Evolutionary conservation across 2,113 vertebrate species (phyloP).

Genomic region (Typhlomys cinereus): DNA sequence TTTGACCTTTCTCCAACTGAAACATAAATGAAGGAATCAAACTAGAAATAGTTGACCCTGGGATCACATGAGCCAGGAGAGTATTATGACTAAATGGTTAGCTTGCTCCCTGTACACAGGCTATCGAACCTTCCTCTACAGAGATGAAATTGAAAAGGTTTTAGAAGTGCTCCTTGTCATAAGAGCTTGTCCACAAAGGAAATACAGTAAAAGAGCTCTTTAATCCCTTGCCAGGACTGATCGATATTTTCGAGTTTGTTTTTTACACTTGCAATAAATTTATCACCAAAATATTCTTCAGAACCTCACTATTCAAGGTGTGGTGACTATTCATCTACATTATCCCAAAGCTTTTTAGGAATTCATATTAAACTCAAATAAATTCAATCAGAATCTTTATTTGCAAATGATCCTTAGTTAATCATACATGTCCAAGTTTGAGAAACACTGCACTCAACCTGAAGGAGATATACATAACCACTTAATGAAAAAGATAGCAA

Average conservation of each 20-base stretch:
- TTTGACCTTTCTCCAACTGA: constrained; percentile 2
- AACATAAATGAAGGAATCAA: constrained; percentile 13
- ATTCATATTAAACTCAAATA: not conserved
- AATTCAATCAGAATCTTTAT: not conserved
- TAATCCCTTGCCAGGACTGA: not conserved
- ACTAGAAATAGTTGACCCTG: constrained; percentile 43
- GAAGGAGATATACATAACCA: not conserved
- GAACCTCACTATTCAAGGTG: not conserved
- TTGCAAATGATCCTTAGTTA: not conserved
- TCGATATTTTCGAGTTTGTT: not conserved
- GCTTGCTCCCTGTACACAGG: constrained; percentile 15
- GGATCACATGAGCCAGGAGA: not conserved
- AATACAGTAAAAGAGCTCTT: not conserved
- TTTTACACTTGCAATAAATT: not conserved
- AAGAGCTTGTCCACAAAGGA: not conserved
- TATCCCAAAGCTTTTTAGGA: not conserved
- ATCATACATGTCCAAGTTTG: not conserved
- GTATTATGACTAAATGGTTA: constrained; percentile 13
- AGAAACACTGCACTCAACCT: not conserved
- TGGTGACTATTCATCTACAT: not conserved
- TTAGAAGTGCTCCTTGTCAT: not conserved
- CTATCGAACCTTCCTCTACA: constrained; percentile 25
- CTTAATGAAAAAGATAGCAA: not conserved
- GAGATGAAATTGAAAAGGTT: constrained; percentile 35
- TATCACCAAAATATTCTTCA: not conserved